Evolutionary conservation across 2,797 vertebrate species (phyloP).

Genomic region (Enteromius unitaeniatus): DNA sequence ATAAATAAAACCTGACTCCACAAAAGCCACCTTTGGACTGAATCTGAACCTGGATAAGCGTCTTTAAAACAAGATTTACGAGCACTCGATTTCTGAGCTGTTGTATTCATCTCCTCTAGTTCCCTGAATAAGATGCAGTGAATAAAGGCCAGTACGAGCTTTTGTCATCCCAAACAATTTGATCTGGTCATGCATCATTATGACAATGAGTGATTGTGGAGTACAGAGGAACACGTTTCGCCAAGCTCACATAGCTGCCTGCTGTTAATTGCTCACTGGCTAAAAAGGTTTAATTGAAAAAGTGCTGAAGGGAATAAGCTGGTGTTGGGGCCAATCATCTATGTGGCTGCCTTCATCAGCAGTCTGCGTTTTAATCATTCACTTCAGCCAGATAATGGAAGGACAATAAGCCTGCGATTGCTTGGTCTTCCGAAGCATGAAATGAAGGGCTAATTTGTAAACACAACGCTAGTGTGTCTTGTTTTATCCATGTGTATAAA

Average conservation of each 20-base stretch:
- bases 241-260: conserved; percentile 5
- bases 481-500: conserved; percentile 60
- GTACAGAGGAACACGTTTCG: conserved; percentile 60
- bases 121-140: conserved; percentile 80
- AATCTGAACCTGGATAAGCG: conserved; percentile 72
- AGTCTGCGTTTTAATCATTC: conserved; percentile 68
- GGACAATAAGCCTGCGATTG: conserved; percentile 67
- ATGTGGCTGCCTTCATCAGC: conserved; percentile 70
- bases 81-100: conserved; percentile 74
- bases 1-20: conserved; percentile 73
- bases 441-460: conserved; percentile 68
- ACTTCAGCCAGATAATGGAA: conserved; percentile 68
- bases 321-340: conserved; percentile 67
- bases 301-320: conserved; percentile 57
- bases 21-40: conserved; percentile 70
- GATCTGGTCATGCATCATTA: conserved; percentile 79
- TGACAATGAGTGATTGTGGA: conserved; percentile 76
- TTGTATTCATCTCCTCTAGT: conserved; percentile 74
- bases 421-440: conserved; percentile 69
- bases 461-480: conserved; percentile 31
- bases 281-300: conserved; percentile 68
- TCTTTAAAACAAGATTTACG: conserved; percentile 81
- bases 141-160: conserved; percentile 73
- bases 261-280: conserved; percentile 67
- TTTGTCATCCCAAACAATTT: conserved; percentile 79